These are phyloP conservation scores for Erannis defoliaria DNA, from an alignment of 2,888 invertebrate genomes.

Conservation along the genomic window DNA sequence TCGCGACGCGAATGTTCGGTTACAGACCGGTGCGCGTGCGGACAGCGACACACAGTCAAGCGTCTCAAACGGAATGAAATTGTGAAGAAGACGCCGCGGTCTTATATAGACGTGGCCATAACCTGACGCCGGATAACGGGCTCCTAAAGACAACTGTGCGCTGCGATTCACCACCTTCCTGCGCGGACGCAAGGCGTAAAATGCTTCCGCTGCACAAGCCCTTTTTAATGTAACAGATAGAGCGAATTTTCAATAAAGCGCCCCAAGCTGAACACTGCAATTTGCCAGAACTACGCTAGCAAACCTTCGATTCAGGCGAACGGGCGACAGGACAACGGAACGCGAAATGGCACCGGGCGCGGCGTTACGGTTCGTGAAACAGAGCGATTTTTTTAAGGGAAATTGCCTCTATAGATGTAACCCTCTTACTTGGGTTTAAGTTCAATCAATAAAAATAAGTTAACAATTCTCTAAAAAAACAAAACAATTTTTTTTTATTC, in stretches of 20 bases:
- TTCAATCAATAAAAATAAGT: not conserved
- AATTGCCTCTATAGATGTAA: conserved; percentile 30
- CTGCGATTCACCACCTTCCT: conserved; percentile 66
- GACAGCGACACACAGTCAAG: conserved; percentile 70
- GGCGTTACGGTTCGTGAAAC: conserved; percentile 45
- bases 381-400: conserved; percentile 42
- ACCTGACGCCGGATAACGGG: conserved; percentile 87
- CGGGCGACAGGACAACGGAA: conserved; percentile 73
- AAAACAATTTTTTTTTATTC: not conserved
- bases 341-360: conserved; percentile 64
- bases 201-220: conserved; percentile 54
- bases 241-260: conserved; percentile 84
- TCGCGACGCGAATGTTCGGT: conserved; percentile 62
- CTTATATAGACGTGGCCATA: conserved; percentile 86
- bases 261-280: conserved; percentile 80
- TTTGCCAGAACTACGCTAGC: conserved; percentile 72
- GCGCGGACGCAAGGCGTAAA: conserved; percentile 61
- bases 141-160: conserved; percentile 64
- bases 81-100: conserved; percentile 84
- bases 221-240: conserved; percentile 77
- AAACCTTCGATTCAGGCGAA: conserved; percentile 57
- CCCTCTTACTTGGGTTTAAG: not conserved
- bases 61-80: conserved; percentile 86
- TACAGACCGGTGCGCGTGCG: conserved; percentile 61
- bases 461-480: not conserved